Evolutionary conservation across 2,113 vertebrate genomes (phyloP).

Genomic region (Leptocoma aspasia): DNA sequence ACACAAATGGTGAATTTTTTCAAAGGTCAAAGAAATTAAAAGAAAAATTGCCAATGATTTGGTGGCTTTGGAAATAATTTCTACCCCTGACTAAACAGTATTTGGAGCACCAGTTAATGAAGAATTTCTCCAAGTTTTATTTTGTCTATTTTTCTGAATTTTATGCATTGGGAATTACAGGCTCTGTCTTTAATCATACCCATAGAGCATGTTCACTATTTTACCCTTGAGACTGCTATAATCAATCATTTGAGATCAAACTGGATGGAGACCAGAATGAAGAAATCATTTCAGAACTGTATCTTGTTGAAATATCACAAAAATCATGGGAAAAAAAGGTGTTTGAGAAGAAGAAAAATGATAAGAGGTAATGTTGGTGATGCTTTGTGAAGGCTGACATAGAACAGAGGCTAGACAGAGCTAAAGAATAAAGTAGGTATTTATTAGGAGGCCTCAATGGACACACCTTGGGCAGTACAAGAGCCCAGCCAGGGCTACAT

Average conservation of each 20-base stretch:
- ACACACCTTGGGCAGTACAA: too few species aligned
- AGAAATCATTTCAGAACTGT: background rate
- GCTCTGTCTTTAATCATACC: background rate
- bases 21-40: background rate
- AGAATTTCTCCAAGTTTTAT: background rate
- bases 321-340: background rate
- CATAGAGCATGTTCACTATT: background rate
- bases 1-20: background rate
- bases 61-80: background rate
- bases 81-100: background rate
- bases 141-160: background rate
- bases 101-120: background rate
- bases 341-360: background rate
- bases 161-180: background rate
- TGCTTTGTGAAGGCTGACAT: too few species aligned
- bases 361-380: background rate
- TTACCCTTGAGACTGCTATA: background rate
- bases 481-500: too few species aligned
- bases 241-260: background rate
- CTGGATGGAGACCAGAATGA: background rate
- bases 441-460: too few species aligned
- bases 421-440: too few species aligned
- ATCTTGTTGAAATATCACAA: background rate
- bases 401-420: too few species aligned
- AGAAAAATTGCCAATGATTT: background rate